Evolutionary conservation across 2,888 invertebrate genomes (phyloP).

Genomic region (Tenthredo livida): DNA sequence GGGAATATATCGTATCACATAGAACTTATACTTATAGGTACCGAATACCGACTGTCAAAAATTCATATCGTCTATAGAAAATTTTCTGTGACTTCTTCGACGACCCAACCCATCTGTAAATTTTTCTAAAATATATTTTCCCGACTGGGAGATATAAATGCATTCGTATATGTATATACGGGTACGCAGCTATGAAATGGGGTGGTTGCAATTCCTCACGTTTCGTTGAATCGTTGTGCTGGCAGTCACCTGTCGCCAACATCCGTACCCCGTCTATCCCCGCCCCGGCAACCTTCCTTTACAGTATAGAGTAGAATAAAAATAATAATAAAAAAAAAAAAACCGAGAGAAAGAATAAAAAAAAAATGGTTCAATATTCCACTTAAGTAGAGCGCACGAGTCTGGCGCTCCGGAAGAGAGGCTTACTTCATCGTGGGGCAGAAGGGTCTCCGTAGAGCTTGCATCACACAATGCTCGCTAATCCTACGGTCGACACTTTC

Average conservation of each 20-base stretch:
- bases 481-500: conserved; percentile 47
- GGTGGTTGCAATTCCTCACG: conserved; percentile 45
- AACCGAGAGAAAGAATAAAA: neutral
- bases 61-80: neutral
- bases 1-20: neutral
- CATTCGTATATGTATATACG: neutral
- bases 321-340: neutral
- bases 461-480: conserved; percentile 46
- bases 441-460: conserved; percentile 40
- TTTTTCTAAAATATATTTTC: conserved; percentile 21
- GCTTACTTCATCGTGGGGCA: conserved; percentile 34
- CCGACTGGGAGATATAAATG: neutral
- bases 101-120: neutral
- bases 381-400: conserved; percentile 30
- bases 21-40: too few relatives aligned
- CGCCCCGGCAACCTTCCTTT: neutral
- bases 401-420: conserved; percentile 14
- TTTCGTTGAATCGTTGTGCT: conserved; percentile 45
- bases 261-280: conserved; percentile 24
- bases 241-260: conserved; percentile 50
- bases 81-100: neutral
- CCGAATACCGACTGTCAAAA: neutral
- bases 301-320: neutral
- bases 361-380: conserved; percentile 42
- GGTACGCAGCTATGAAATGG: conserved; percentile 13